Evolutionary conservation across 2,888 invertebrate genomes (phyloP), one percentile per base, ranked within the genome.

Genomic region (Amiota mariae): DNA sequence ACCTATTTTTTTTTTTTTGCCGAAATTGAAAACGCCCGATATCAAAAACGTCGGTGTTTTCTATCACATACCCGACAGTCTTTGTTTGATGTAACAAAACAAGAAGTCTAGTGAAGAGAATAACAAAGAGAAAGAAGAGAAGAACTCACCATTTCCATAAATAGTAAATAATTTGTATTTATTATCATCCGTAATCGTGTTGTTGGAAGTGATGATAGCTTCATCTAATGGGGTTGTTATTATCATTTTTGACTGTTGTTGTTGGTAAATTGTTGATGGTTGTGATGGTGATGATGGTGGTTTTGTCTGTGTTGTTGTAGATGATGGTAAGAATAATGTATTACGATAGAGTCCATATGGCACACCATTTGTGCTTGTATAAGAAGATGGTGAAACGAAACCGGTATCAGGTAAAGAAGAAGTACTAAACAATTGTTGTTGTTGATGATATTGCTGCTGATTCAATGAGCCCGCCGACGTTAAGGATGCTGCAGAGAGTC

Each of bases 121-220:
- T 63, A 46, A 73, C 67, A 57, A 18, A 13, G 15, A 57, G 18
- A 57, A 47, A 24, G 64, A 15, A 24, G 15, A 64, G 48, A n/a
- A 64, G 49, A 80, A 90, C 90, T 90, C 90, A 90, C 90, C 90
- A 87, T 89, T 90, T 88, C 89, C 90, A 85, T 85, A 90, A 83
- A 90, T 90, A 80, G 90, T 90, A 88, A 87, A 90, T 84, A 90
- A 85, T 84, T 88, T 88, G 83, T 87, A 88, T 87, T 89, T 89
- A 51, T n/a, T 51, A 85, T 90, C 89, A 87, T 89, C 90, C 84
- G 24, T 24, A 3, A 24, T 24, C 2, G 24, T 24, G 24, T 24
- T 24, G 24, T 24, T 24, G 24, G 24, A 24, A 24, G 24, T 24
- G 24, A 2, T 51, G 84, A 80, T 71, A 78, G 18, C 79, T 77